Conservation (phyloP, 2,888 invertebrate species). For the Melinopterus prodromus region DNA sequence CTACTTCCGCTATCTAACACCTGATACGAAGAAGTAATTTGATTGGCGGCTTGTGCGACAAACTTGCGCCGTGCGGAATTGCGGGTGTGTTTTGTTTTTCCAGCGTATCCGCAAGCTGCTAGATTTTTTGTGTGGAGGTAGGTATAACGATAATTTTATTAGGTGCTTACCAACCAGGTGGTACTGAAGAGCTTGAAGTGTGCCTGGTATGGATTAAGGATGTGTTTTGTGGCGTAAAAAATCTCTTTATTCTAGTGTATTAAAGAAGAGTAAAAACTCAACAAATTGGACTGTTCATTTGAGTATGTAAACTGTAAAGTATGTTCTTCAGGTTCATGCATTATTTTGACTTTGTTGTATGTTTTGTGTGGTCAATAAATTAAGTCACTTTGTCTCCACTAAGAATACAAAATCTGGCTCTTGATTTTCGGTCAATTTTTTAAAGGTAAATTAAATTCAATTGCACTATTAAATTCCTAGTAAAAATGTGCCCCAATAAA, state of each 20-base stretch:
- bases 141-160: not conserved
- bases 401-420: no score
- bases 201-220: not conserved
- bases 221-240: not conserved
- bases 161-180: not conserved
- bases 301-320: no score
- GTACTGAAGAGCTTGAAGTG: not conserved
- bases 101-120: conserved; percentile 12
- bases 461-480: no score
- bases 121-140: not conserved
- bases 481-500: no score
- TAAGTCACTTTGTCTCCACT: no score
- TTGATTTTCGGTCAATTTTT: no score
- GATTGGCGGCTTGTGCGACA: conserved; percentile 45
- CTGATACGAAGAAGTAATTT: conserved; percentile 49
- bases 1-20: conserved; percentile 54
- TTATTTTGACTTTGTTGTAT: no score
- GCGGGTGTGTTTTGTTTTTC: not conserved
- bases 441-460: no score
- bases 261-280: not conserved
- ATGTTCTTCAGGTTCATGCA: no score
- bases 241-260: not conserved
- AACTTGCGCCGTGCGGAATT: not conserved
- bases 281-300: no score
- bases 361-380: no score